phyloP scores from a whole-genome alignment of 30 jellyfish, hydroid and myxozoan species.

The Sanderia malayensis region DNA sequence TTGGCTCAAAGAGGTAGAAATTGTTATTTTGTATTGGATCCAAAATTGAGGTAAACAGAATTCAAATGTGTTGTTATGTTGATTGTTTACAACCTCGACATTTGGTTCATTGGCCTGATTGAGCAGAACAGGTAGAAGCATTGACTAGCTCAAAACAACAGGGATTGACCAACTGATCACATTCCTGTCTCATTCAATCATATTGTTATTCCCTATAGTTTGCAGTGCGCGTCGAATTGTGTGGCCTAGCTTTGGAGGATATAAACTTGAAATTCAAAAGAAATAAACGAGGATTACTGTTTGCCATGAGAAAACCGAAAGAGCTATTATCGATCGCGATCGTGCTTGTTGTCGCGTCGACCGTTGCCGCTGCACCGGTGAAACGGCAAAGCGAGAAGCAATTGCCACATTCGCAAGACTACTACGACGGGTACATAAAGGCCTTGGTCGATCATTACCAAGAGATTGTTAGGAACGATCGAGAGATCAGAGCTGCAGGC shows the following conservation, averaged over 20 bases:
- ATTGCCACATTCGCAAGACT: conserved; percentile 92
- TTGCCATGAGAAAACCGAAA: conserved; percentile 61
- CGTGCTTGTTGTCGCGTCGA: conserved; percentile 4
- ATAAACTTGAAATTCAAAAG: too few species aligned
- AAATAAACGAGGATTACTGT: too few species aligned
- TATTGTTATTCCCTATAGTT: neutral
- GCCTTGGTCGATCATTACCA: conserved; percentile 95
- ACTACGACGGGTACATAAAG: conserved; percentile 89
- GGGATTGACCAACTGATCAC: conserved; percentile 26
- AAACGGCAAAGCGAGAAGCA: conserved; percentile 39
- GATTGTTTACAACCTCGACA: neutral
- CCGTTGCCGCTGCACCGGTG: conserved; percentile 38
- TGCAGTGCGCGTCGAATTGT: neutral
- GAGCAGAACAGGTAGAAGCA: conserved; percentile 53
- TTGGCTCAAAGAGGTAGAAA: too few species aligned
- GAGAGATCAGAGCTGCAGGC: conserved; percentile 73
- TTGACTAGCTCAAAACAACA: conserved; percentile 16
- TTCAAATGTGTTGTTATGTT: neutral
- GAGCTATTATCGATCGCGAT: conserved; percentile 26
- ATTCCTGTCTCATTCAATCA: conserved; percentile 50
- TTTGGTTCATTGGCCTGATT: conserved; percentile 30
- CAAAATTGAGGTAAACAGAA: neutral
- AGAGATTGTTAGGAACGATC: conserved; percentile 63
- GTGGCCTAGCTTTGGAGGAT: too few species aligned
- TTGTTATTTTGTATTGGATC: too few species aligned